Conservation (phyloP, 2,797 vertebrate genomes). For the Propithecus perrieri region DNA sequence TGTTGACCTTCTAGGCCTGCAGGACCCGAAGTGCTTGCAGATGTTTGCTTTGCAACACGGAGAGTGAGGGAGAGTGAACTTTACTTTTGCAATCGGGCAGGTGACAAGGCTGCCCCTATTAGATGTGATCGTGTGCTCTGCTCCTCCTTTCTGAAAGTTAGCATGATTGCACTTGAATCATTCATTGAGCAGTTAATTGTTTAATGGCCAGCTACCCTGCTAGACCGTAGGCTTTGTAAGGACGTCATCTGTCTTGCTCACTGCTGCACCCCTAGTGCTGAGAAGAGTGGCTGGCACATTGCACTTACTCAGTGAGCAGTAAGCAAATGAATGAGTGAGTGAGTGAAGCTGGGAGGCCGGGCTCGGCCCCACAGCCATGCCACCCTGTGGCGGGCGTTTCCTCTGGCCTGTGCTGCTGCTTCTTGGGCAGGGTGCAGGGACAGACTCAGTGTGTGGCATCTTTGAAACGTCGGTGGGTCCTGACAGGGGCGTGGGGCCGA, state of each 20-base stretch:
- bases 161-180: neutral
- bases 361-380: neutral
- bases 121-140: fast-evolving
- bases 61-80: too few relatives aligned
- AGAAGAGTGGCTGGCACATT: neutral
- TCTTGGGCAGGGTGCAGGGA: neutral
- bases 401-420: neutral
- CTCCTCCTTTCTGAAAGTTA: neutral
- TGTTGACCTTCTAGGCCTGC: fast-evolving
- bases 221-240: neutral
- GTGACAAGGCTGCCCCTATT: neutral
- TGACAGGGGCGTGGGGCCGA: fast-evolving
- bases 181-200: neutral
- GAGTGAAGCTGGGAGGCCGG: neutral
- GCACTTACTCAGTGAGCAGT: neutral
- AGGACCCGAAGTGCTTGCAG: neutral
- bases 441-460: neutral
- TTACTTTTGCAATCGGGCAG: fast-evolving
- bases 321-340: neutral
- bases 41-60: neutral
- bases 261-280: neutral
- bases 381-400: fast-evolving
- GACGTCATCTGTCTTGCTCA: neutral
- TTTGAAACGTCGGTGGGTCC: neutral
- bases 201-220: neutral